Percentiles rank a stretch among this genome's conserved stretches.
Conservation (phyloP, 2,888 invertebrate genomes). For the Macrostomum cliftonense region DNA sequence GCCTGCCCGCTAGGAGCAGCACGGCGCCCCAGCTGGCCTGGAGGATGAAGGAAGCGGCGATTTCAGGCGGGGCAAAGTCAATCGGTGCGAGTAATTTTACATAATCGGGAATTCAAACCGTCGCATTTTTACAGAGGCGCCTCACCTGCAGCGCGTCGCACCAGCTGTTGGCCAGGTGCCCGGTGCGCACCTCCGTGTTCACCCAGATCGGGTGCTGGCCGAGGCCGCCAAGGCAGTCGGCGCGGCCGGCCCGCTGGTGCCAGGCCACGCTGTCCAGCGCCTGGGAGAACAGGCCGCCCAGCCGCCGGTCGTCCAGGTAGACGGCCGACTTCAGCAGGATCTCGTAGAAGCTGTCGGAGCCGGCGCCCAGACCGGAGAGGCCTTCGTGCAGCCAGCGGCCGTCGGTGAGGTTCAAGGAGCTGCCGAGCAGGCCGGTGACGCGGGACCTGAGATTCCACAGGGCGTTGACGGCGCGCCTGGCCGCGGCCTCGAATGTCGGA, state of each 20-base stretch:
- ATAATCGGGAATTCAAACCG: background rate
- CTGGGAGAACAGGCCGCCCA: conserved; percentile 42
- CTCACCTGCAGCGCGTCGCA: conserved; percentile 47
- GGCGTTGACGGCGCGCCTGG: conserved; percentile 42
- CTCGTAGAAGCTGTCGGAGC: conserved; percentile 47
- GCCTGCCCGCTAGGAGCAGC: conserved; percentile 44
- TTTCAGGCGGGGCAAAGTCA: too few relatives aligned
- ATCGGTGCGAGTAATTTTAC: too few relatives aligned
- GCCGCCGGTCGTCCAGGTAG: background rate
- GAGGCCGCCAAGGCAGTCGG: conserved; percentile 42
- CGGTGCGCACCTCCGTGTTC: conserved; percentile 48
- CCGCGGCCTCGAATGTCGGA: conserved; percentile 45
- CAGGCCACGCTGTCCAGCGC: conserved; percentile 43
- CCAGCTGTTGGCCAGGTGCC: conserved; percentile 46
- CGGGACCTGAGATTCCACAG: conserved; percentile 44
- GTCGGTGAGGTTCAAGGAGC: conserved; percentile 42
- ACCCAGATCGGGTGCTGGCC: conserved; percentile 48
- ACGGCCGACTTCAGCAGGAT: conserved; percentile 43
- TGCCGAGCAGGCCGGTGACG: conserved; percentile 46
- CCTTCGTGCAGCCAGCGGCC: conserved; percentile 44
- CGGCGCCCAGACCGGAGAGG: conserved; percentile 47
- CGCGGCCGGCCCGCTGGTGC: conserved; percentile 43
- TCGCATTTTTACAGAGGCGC: too few relatives aligned
- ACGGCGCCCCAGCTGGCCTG: background rate
- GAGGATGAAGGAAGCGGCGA: too few relatives aligned